phyloP scores from a whole-genome alignment of 2,888 invertebrate genomes.

The Ferrisia virgata region DNA sequence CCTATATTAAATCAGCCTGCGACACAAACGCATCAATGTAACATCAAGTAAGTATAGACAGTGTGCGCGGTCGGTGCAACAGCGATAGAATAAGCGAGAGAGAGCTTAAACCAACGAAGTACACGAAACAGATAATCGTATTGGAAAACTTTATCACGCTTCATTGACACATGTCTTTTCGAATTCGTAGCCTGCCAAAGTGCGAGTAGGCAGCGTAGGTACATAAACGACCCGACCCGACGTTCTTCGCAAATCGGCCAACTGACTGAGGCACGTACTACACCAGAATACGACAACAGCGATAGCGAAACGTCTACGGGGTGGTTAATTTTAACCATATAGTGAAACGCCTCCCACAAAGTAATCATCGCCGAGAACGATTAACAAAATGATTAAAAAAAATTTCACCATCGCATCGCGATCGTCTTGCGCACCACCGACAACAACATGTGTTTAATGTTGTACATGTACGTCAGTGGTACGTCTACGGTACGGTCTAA shows the following conservation, averaged over 20 bases:
- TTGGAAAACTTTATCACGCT: not conserved
- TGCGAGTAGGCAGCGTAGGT: not conserved
- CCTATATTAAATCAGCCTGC: too few species aligned
- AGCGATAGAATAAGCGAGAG: too few species aligned
- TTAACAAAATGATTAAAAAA: not conserved
- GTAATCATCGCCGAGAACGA: not conserved
- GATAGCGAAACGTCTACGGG: too few species aligned
- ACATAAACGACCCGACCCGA: not conserved
- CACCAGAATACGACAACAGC: too few species aligned
- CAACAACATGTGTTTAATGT: not conserved
- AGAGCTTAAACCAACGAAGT: too few species aligned
- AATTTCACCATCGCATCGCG: not conserved
- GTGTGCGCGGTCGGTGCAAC: too few species aligned
- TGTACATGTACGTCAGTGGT: too few species aligned
- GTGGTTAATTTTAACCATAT: conserved; percentile 9
- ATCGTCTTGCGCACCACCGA: not conserved
- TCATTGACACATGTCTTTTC: not conserved
- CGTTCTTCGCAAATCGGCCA: not conserved
- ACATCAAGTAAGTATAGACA: too few species aligned
- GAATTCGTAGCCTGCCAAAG: not conserved
- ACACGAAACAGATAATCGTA: too few species aligned
- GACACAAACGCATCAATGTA: too few species aligned
- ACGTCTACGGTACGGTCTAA: not conserved
- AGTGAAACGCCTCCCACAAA: not conserved
- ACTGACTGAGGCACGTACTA: not conserved